Conservation (phyloP, 2,888 invertebrate genomes). For the Watsonalla cultraria region DNA sequence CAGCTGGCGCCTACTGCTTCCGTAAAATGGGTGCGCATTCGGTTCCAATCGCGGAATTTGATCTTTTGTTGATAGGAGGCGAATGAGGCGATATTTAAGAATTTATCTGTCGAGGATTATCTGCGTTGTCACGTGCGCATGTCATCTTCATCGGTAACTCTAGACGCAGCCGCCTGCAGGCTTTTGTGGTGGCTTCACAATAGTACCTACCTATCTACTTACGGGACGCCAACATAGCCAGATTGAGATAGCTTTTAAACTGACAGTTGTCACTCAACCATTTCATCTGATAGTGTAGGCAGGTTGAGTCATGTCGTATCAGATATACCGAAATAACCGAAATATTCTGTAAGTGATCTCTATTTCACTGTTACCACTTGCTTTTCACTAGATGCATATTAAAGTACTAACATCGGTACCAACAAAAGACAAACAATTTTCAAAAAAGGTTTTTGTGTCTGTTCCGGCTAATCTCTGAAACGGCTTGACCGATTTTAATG, state of each 20-base stretch:
- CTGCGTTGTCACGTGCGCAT: constrained; percentile 66
- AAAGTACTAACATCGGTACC: too few species aligned
- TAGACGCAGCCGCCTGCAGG: constrained; percentile 34
- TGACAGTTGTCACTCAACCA: constrained; percentile 4
- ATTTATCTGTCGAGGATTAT: constrained; percentile 55
- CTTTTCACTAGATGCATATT: too few species aligned
- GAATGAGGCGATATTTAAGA: constrained; percentile 60
- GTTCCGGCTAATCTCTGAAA: too few species aligned
- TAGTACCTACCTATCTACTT: constrained; percentile 34
- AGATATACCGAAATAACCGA: too few species aligned
- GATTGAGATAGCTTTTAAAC: constrained; percentile 21
- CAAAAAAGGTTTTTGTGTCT: too few species aligned
- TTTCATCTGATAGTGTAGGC: constrained; percentile 3
- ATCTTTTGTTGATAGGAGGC: constrained; percentile 71
- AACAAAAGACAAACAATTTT: too few species aligned
- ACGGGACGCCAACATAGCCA: constrained; percentile 32
- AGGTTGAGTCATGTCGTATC: neutral
- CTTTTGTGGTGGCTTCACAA: constrained; percentile 65
- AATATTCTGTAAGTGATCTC: too few species aligned
- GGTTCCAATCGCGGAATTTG: constrained; percentile 54
- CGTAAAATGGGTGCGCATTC: constrained; percentile 58
- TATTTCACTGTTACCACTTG: too few species aligned
- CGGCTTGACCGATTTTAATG: too few species aligned
- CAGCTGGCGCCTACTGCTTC: constrained; percentile 75
- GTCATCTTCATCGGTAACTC: constrained; percentile 56